These are phyloP conservation scores for Rhingia rostrata DNA, from an alignment of 2,888 invertebrate species.

Conservation along the genomic window DNA sequence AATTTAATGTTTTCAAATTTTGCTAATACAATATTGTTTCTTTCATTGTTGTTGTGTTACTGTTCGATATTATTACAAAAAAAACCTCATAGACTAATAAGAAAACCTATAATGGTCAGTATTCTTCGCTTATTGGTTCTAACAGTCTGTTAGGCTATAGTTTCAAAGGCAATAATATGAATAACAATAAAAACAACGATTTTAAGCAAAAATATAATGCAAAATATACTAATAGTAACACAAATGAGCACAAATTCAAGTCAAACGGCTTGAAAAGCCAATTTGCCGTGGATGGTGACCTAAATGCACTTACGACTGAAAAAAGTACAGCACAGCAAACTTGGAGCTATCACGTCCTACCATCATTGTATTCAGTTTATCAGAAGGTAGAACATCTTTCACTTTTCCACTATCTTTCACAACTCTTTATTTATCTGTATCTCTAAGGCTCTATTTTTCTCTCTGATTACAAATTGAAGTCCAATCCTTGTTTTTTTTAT, in stretches of 20 bases:
- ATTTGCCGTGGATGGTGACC: constrained; percentile 61
- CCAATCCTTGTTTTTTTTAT: constrained; percentile 2
- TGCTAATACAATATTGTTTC: constrained; percentile 73
- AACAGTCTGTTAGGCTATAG: constrained; percentile 83
- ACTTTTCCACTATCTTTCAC: constrained; percentile 55
- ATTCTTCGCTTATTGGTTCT: constrained; percentile 82
- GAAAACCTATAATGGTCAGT: constrained; percentile 81
- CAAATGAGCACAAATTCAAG: constrained; percentile 68
- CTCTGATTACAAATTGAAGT: constrained; percentile 15
- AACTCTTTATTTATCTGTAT: constrained; percentile 10
- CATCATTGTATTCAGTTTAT: constrained; percentile 91
- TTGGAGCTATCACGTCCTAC: constrained; percentile 94
- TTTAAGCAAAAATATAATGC: constrained; percentile 72
- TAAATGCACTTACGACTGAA: constrained; percentile 77
- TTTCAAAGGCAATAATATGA: constrained; percentile 80
- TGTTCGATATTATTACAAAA: constrained; percentile 71
- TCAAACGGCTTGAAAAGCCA: constrained; percentile 68
- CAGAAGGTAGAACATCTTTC: constrained; percentile 88
- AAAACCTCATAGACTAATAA: constrained; percentile 81
- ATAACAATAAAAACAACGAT: constrained; percentile 71
- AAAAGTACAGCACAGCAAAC: constrained; percentile 84
- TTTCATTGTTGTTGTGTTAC: constrained; percentile 78
- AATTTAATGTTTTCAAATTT: constrained; percentile 62
- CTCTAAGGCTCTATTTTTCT: constrained; percentile 18
- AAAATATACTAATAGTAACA: constrained; percentile 76